These are phyloP conservation scores for Xestoiulus laeticollis DNA, from an alignment of 2,888 invertebrate species.

Conservation along the genomic window DNA sequence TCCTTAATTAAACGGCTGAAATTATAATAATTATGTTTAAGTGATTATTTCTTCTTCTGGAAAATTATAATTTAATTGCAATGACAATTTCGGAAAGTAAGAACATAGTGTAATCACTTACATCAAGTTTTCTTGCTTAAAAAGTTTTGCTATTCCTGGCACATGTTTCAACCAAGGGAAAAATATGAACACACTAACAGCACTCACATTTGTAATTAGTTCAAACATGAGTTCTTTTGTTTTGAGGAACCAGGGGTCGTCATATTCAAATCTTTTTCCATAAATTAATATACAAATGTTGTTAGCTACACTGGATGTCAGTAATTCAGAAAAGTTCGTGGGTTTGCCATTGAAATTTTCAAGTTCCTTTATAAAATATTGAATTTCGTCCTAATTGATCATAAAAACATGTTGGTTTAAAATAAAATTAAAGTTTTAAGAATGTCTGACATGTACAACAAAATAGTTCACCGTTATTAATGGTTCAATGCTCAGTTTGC, in stretches of 20 bases:
- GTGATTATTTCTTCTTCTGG: neutral
- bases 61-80: neutral
- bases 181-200: neutral
- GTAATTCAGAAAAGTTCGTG: neutral
- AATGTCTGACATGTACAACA: neutral
- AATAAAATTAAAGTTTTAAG: too few relatives aligned
- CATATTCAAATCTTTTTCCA: constrained; percentile 50
- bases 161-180: constrained; percentile 49
- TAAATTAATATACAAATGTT: constrained; percentile 45
- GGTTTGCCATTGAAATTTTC: neutral
- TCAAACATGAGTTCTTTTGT: neutral
- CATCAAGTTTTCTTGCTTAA: neutral
- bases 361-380: constrained; percentile 42
- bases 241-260: constrained; percentile 36
- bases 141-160: neutral
- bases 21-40: neutral
- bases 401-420: too few relatives aligned
- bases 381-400: constrained; percentile 50
- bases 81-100: too few relatives aligned
- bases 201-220: neutral
- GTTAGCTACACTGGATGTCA: constrained; percentile 44
- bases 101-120: neutral
- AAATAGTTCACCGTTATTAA: neutral
- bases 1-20: neutral
- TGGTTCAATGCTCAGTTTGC: constrained; percentile 8